These are phyloP conservation scores for Apodemia zela DNA, from an alignment of 2,888 invertebrate genomes.

Conservation along the genomic window DNA sequence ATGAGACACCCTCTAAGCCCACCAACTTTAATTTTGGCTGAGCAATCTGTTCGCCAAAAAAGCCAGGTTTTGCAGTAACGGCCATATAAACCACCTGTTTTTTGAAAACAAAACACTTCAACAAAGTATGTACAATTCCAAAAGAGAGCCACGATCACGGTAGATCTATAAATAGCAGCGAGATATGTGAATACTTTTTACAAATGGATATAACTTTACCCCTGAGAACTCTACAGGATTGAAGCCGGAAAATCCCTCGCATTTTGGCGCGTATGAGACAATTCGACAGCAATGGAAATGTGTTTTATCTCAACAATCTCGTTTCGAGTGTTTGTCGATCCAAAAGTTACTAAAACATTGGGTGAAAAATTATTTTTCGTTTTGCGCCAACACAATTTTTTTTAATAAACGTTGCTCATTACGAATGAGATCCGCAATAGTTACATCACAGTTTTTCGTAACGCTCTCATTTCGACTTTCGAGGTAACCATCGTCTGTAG, in stretches of 20 bases:
- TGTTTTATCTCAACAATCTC: slow-evolving; percentile 10
- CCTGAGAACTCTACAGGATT: slow-evolving; percentile 1
- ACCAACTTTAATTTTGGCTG: too few relatives aligned
- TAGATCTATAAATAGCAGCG: neutral
- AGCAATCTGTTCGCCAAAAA: too few relatives aligned
- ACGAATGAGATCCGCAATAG: too few relatives aligned
- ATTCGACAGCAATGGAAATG: neutral
- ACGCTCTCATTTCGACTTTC: too few relatives aligned
- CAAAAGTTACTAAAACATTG: neutral
- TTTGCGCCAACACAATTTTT: neutral
- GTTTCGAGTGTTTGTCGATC: neutral
- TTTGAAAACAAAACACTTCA: neutral
- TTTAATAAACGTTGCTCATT: too few relatives aligned
- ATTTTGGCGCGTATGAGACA: neutral
- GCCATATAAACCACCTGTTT: too few relatives aligned
- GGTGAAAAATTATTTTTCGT: neutral
- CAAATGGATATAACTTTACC: neutral
- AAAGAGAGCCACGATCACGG: neutral
- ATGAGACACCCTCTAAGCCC: too few relatives aligned
- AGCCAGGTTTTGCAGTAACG: too few relatives aligned
- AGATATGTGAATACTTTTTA: neutral
- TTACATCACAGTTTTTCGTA: too few relatives aligned
- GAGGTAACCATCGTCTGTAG: too few relatives aligned
- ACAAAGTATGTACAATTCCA: neutral
- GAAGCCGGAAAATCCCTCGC: neutral